Evolutionary conservation across 2,113 vertebrate genomes (phyloP), one percentile per base, ranked within the genome.

Genomic region (Ceyx cyanopectus): DNA sequence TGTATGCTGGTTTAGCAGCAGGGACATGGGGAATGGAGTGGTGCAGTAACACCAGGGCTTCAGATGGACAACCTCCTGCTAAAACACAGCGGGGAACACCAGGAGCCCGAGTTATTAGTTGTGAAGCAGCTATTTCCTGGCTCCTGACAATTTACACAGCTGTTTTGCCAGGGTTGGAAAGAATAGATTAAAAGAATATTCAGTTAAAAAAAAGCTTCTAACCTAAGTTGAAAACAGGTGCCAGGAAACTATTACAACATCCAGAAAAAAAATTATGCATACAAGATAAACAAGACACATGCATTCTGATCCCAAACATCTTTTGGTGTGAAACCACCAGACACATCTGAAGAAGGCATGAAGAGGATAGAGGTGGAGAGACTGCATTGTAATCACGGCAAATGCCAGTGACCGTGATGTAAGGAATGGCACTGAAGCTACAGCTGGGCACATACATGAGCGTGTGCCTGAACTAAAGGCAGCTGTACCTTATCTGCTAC

Each of bases 351-450:
- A 37, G 68, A 23, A 80, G 40, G 24, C 37, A 40, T 1, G 16
- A 54, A 54, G 21, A 78, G 48, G 30, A 81, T 12, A 50, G 77
- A 58, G 30, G 43, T 14, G 66, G 15, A 10, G 17, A 10, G 27
- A 7, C 14, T 34, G 32, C 0, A 0, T 1, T 41, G 22, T 7
- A 12, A 16, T 2, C 0, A 0, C 7, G 23, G 27, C 58, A 90
- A 32, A 18, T 9, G 45, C 37, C 48, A 37, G 51, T 0, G 1
- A 7, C 23, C 62, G 34, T 0, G 2, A 19, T 4, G 45, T 5
- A 9, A 14, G 56, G 16, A 70, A 45, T 40, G 56, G 72, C 67
- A 24, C 11, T 57, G 50, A 22, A 76, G 30, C 16, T 32, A n/a
- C 69, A 81, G 53, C 48, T 37, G 54, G 54, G 29, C 29, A 56